Percentiles rank a stretch among this genome's conserved stretches.
Conservation (phyloP, 1,140 invertebrate genomes). For the Chymomyza costata region DNA sequence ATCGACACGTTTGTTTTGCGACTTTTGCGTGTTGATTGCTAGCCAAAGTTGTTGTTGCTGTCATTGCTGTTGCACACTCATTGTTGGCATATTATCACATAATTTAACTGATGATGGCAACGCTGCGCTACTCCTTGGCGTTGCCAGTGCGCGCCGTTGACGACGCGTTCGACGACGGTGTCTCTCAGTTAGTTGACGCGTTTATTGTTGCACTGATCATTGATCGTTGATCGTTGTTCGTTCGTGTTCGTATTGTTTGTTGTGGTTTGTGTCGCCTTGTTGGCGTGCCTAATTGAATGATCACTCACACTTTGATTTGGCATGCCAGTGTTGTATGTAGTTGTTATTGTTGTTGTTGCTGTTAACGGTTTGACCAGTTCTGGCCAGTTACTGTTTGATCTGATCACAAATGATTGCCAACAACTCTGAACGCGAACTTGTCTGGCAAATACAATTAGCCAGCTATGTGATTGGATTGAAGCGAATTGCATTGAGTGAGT, state of each 20-base stretch:
- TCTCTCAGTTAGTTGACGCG: constrained; percentile 3
- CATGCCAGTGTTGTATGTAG: constrained; percentile 17
- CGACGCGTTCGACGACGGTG: not conserved
- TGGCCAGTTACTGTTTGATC: too few relatives aligned
- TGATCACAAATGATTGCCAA: constrained; percentile 35
- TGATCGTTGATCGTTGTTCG: too few relatives aligned
- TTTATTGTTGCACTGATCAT: constrained; percentile 38
- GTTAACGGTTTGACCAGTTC: too few relatives aligned
- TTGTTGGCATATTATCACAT: constrained; percentile 73
- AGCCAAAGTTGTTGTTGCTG: constrained; percentile 31
- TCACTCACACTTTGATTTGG: constrained; percentile 71
- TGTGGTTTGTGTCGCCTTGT: constrained; percentile 23
- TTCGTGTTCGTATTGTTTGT: too few relatives aligned
- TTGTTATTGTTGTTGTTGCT: too few relatives aligned
- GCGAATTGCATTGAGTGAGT: too few relatives aligned
- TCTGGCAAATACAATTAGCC: too few relatives aligned
- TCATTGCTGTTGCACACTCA: constrained; percentile 60
- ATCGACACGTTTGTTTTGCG: constrained; percentile 62
- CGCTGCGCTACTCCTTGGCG: constrained; percentile 21
- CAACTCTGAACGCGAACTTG: too few relatives aligned
- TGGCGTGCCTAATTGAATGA: constrained; percentile 69
- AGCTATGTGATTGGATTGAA: too few relatives aligned
- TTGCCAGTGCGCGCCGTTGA: constrained; percentile 9
- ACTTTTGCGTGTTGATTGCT: constrained; percentile 69
- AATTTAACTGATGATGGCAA: constrained; percentile 71